Evolutionary conservation across 2,113 vertebrate species (phyloP), one percentile per base, ranked within the genome.

Genomic region (Hydrochoerus hydrochaeris): DNA sequence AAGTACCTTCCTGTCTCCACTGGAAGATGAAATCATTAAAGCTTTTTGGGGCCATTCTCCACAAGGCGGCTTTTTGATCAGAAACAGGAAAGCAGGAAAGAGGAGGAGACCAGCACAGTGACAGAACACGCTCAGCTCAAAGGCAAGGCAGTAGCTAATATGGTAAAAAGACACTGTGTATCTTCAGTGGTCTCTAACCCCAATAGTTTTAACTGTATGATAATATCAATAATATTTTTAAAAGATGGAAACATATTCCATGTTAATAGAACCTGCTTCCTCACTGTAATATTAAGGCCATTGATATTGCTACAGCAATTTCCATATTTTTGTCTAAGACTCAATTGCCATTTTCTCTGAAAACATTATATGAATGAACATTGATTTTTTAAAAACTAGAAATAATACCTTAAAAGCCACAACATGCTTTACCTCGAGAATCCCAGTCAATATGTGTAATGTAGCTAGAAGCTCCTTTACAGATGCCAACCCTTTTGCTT

Each of bases 371-470:
- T 20, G 63, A 77, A 81, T 88, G 73, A 83, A 85, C 44, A 88
- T 0, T 12, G 67, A 88, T 52, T 2, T 11, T 82, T 26, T 10
- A 78, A 52, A 52, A 95, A 86, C 44, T 14, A 81, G 19, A 95
- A 69, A 58, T 41, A 44, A 44, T 5, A 65, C 80, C 91, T 94
- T 84, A 84, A 80, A 87, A 97, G 83, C 11, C 75, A 87, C 32
- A 93, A 38, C 4, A 32, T 24, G 82, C 91, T 67, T 97, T 98
- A 99, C 99, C 99, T 98, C 99, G 99, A 13, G 99, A 98, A 97
- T 99, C 99, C 99, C 99, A 99, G 98, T 99, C 99, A 38, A 99
- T 98, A 97, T 99, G 99, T 1, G 99, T 99, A 98, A 99, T 98
- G 96, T 99, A 99, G 98, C 99, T 99, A 17, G 99, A 99, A 2